Conservation (phyloP, 2,113 vertebrate species). For the Garra rufa region DNA sequence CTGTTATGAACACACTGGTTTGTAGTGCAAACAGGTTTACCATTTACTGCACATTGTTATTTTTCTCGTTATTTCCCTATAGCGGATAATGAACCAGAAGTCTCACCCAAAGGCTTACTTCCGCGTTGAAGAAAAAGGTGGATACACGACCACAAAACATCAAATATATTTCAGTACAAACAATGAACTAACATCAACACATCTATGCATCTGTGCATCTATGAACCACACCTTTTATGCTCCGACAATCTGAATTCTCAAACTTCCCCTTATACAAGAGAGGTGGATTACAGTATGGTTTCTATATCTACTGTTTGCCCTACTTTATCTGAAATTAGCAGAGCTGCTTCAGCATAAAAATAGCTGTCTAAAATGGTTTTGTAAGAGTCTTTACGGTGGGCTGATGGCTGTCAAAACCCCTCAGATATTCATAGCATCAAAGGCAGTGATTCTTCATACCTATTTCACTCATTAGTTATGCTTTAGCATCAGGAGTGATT, state of each 20-base stretch:
- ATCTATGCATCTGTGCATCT: background rate
- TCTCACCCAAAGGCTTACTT: no score
- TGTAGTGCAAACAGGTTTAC: no score
- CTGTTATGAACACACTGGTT: no score
- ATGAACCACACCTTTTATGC: background rate
- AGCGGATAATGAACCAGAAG: no score
- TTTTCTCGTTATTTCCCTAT: no score
- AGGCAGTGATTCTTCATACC: background rate
- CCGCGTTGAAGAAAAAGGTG: no score
- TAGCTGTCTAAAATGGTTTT: background rate
- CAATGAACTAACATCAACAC: background rate
- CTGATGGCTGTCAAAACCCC: conserved; percentile 8
- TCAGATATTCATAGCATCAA: background rate
- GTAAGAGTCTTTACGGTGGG: background rate
- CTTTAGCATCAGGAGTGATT: background rate
- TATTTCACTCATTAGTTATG: background rate
- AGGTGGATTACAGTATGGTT: conserved; percentile 36
- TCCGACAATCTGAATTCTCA: conserved; percentile 6
- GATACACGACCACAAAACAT: no score
- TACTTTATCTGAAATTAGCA: conserved; percentile 31
- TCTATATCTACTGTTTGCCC: conserved; percentile 40
- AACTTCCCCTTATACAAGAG: background rate
- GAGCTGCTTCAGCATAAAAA: conserved; percentile 40
- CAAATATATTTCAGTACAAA: no score
- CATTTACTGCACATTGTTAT: no score